phyloP scores from a whole-genome alignment of 1,140 invertebrate species.

The Venturia canescens region DNA sequence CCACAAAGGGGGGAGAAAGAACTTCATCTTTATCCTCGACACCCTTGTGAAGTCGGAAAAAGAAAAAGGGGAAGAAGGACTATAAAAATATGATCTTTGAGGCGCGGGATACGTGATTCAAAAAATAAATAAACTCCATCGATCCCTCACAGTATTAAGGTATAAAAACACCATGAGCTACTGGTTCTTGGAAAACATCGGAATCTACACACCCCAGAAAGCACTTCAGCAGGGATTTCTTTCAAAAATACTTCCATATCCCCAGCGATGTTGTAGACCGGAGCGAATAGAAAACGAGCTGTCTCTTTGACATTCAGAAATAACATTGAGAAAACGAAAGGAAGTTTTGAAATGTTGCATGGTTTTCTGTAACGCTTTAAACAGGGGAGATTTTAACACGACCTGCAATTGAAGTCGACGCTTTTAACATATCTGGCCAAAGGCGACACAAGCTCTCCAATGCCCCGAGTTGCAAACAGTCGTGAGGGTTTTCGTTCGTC shows the following conservation, averaged over 20 bases:
- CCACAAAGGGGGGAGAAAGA: not conserved
- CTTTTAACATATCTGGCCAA: too few species aligned
- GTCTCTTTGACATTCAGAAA: too few species aligned
- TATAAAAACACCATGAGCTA: not conserved
- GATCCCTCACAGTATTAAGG: not conserved
- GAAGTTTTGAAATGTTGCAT: too few species aligned
- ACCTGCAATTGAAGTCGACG: too few species aligned
- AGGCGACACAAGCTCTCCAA: too few species aligned
- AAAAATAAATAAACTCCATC: not conserved
- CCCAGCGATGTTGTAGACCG: not conserved
- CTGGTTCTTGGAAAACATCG: not conserved
- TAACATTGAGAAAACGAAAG: too few species aligned
- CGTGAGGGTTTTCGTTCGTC: too few species aligned
- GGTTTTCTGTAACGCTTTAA: too few species aligned
- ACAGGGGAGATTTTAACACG: too few species aligned
- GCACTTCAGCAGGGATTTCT: not conserved
- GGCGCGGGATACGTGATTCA: slow-evolving; percentile 9
- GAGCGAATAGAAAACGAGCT: not conserved
- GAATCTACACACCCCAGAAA: not conserved
- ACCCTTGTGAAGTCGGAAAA: not conserved
- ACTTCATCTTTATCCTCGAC: not conserved
- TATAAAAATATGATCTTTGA: not conserved
- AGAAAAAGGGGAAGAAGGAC: not conserved
- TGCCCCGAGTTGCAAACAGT: too few species aligned
- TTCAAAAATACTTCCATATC: not conserved